Percentiles rank a stretch among this genome's conserved stretches.
Conservation (phyloP, 1,140 invertebrate genomes). For the Laupala kohalensis region DNA sequence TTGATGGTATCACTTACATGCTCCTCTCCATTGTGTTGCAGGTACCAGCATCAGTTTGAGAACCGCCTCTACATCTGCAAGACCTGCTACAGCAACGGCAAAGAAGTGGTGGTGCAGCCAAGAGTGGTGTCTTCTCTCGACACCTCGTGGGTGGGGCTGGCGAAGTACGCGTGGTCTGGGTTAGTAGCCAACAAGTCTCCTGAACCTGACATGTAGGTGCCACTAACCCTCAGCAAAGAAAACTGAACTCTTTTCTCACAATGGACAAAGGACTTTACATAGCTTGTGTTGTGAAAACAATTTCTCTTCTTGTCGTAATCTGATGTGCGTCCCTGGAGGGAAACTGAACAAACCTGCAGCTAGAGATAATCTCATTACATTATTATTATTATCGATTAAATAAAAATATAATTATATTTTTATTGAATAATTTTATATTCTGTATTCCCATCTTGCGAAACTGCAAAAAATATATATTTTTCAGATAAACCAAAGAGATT, state of each 20-base stretch:
- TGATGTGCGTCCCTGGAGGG: too few relatives aligned
- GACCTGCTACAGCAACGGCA: slow-evolving; percentile 43
- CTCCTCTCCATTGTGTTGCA: slow-evolving; percentile 22
- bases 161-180: slow-evolving; percentile 69
- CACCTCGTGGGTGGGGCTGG: slow-evolving; percentile 53
- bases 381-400: too few relatives aligned
- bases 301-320: too few relatives aligned
- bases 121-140: slow-evolving; percentile 42
- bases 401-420: too few relatives aligned
- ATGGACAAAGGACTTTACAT: neutral
- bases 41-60: slow-evolving; percentile 66
- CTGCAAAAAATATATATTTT: neutral
- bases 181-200: slow-evolving; percentile 26
- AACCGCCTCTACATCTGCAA: slow-evolving; percentile 65
- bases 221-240: neutral
- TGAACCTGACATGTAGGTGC: neutral
- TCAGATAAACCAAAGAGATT: too few relatives aligned
- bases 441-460: neutral
- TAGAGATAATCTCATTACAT: too few relatives aligned
- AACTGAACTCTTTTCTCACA: neutral
- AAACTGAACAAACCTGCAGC: too few relatives aligned
- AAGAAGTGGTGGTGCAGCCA: slow-evolving; percentile 47
- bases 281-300: too few relatives aligned
- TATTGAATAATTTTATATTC: neutral
- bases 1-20: neutral